Evolutionary conservation across 2,888 invertebrate species (phyloP).

Genomic region (Argyra leucocephala): DNA sequence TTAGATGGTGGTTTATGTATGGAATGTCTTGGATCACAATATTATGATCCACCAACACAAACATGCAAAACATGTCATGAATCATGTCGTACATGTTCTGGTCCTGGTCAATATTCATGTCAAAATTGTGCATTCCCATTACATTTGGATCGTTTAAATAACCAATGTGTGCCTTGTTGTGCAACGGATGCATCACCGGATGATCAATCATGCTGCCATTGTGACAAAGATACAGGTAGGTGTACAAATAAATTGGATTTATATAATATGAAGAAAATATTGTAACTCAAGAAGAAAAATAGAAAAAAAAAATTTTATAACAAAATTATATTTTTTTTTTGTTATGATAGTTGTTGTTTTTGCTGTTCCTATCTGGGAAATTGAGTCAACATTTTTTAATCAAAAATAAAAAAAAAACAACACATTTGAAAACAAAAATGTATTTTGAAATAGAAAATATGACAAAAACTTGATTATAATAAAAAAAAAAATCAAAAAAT

Average conservation of each 20-base stretch:
- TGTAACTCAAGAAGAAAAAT: too few relatives aligned
- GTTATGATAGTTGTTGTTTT: too few relatives aligned
- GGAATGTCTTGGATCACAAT: constrained; percentile 65
- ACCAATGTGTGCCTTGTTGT: constrained; percentile 68
- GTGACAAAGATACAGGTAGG: constrained; percentile 58
- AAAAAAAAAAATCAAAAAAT: too few relatives aligned
- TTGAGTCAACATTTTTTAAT: too few relatives aligned
- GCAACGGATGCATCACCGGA: constrained; percentile 44
- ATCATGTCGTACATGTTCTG: constrained; percentile 59
- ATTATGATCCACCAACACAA: constrained; percentile 58
- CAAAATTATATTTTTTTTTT: too few relatives aligned
- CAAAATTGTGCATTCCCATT: constrained; percentile 56
- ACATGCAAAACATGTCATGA: constrained; percentile 58
- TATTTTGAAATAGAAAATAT: too few relatives aligned
- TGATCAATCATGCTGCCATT: constrained; percentile 57
- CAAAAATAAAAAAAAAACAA: too few relatives aligned
- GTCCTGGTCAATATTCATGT: constrained; percentile 60
- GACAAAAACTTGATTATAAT: too few relatives aligned
- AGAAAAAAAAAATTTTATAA: too few relatives aligned
- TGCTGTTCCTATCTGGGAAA: too few relatives aligned
- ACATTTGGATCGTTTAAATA: constrained; percentile 60
- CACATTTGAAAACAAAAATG: too few relatives aligned
- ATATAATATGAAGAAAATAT: too few relatives aligned
- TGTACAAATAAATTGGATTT: constrained; percentile 8
- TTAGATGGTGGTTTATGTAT: constrained; percentile 64